These are phyloP conservation scores for Griposia aprilina DNA, from an alignment of 2,888 invertebrate genomes.

Conservation along the genomic window DNA sequence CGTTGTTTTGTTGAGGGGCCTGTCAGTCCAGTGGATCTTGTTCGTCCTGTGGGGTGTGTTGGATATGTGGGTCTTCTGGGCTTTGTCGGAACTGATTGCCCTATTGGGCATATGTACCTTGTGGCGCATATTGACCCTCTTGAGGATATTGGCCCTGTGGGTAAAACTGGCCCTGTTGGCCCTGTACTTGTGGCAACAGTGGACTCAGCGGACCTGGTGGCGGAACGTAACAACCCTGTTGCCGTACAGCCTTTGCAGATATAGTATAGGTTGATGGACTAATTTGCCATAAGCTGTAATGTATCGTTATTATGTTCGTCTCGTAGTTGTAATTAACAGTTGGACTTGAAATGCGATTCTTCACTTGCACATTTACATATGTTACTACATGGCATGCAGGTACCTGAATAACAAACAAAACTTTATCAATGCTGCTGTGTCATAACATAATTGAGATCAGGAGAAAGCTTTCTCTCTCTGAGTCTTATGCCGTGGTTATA, in stretches of 20 bases:
- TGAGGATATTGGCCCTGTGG: neutral
- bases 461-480: neutral
- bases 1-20: neutral
- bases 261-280: conserved; percentile 59
- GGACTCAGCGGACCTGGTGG: neutral
- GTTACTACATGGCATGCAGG: conserved; percentile 42
- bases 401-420: conserved; percentile 38
- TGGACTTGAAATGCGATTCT: conserved; percentile 55
- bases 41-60: neutral
- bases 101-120: neutral
- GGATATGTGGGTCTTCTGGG: neutral
- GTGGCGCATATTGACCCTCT: neutral
- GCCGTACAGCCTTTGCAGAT: conserved; percentile 45
- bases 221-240: neutral
- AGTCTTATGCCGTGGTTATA: neutral
- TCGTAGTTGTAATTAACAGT: conserved; percentile 53
- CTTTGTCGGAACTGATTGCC: neutral
- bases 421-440: neutral
- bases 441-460: neutral
- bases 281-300: conserved; percentile 55
- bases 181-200: neutral
- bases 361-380: conserved; percentile 57
- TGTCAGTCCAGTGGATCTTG: neutral
- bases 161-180: neutral
- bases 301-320: conserved; percentile 44